Conservation (phyloP, 2,888 invertebrate species). For the Mycalesis mineus region DNA sequence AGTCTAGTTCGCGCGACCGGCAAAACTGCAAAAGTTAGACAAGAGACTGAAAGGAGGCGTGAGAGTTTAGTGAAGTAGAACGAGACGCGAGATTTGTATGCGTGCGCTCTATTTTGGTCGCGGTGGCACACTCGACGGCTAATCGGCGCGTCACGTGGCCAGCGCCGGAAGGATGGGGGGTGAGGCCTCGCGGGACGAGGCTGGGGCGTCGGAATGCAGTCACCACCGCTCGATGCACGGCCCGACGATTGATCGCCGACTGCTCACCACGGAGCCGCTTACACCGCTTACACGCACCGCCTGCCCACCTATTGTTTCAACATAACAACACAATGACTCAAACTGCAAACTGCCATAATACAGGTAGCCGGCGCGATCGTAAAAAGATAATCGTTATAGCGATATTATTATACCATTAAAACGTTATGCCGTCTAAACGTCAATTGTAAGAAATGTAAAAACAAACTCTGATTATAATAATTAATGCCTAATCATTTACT, state of each 20-base stretch:
- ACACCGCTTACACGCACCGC: conserved; percentile 10
- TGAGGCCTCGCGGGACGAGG: conserved; percentile 44
- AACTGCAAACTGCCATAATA: background rate
- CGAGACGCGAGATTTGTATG: conserved; percentile 59
- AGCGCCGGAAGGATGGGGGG: conserved; percentile 73
- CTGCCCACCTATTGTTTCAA: conserved; percentile 8
- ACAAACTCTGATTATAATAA: too few species aligned
- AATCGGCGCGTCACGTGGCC: conserved; percentile 76
- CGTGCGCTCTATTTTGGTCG: conserved; percentile 74
- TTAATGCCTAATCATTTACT: background rate
- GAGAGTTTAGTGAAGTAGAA: conserved; percentile 57
- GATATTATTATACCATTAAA: background rate
- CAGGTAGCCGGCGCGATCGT: background rate
- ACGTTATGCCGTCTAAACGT: too few species aligned
- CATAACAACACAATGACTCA: conserved; percentile 9
- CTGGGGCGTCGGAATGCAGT: conserved; percentile 70
- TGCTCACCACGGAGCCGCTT: conserved; percentile 32
- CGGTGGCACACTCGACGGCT: conserved; percentile 73
- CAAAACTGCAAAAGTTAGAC: conserved; percentile 39
- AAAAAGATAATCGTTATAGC: background rate
- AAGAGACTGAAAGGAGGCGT: conserved; percentile 47
- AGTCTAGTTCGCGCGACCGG: conserved; percentile 35
- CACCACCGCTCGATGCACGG: conserved; percentile 66
- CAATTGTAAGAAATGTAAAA: too few species aligned
- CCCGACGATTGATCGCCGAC: conserved; percentile 63